Evolutionary conservation across 2,113 vertebrate genomes (phyloP).

Genomic region (Prochilodus magdalenae): DNA sequence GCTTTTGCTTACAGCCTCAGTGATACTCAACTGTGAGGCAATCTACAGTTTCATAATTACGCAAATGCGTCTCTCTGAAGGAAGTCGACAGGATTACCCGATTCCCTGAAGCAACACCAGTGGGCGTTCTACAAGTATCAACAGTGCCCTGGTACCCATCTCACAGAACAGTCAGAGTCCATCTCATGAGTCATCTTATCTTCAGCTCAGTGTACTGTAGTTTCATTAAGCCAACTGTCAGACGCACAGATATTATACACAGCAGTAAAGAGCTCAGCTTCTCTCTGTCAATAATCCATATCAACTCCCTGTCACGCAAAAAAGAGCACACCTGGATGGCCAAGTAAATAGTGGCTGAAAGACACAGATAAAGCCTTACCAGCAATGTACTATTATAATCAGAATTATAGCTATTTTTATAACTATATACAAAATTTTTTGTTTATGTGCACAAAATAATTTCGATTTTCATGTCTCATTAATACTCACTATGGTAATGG

Average conservation of each 20-base stretch:
- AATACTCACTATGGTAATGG: too few relatives aligned
- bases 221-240: not conserved
- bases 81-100: not conserved
- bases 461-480: too few relatives aligned
- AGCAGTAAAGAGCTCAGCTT: not conserved
- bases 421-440: too few relatives aligned
- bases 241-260: not conserved
- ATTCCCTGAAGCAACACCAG: not conserved
- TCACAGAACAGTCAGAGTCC: not conserved
- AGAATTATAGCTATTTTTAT: too few relatives aligned
- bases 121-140: slow-evolving; percentile 12
- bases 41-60: not conserved
- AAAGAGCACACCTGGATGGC: not conserved
- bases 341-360: not conserved
- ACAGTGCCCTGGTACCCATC: not conserved
- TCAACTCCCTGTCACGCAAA: not conserved
- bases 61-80: not conserved
- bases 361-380: too few relatives aligned
- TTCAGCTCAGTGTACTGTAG: not conserved
- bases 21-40: not conserved
- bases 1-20: not conserved
- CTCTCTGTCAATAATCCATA: not conserved
- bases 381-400: too few relatives aligned
- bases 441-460: too few relatives aligned
- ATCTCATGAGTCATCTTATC: slow-evolving; percentile 3